Base-by-base conservation (phyloP, 2,888 invertebrate genomes). In the Pocota personata region DNA sequence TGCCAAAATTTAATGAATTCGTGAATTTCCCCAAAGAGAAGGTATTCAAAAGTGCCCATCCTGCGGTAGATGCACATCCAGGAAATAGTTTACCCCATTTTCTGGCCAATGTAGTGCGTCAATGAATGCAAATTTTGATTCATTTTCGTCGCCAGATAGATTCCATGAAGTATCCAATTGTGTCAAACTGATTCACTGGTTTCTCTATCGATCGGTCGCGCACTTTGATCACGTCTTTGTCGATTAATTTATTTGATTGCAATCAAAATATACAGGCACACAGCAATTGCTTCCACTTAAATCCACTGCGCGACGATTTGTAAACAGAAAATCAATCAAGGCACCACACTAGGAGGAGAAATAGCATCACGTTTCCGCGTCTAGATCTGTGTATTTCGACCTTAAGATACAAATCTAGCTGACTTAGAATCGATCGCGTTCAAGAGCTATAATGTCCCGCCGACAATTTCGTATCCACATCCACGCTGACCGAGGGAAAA, bases 101-200 rank as follows among this genome's bases (percentile, higher is more conserved):
- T 88, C 62, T 88, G 87, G 77, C 87, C 87, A 72, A 89, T 87
- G 72, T 82, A 89, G 57, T 89, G 88, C 76, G 89, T 87, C 87
- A 89, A 82, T 30, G 86, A 86, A 58, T 87, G 79, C 48, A 83
- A 78, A 50, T 88, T 83, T 71, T 78, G 82, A 77, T 77, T 86
- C 86, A 86, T 86, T 48, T 60, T 72, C 52, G 71, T 77, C 46
- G 67, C 76, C 66, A 72, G 24, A 37, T 24, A 10, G 32, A 24
- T 79, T 79, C 79, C 79, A 83, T 79, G 19, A 75, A 75, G 62
- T 73, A 79, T 75, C 79, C 78, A 57, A 58, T 64, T 40, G 57
- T 35, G 40, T 10, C 5, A 43, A 21, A 57, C 24, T 40, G 19
- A 48, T 30, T 37, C 48, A 52, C 52, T 62, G 12, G 10, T 35